Evolutionary conservation across 2,888 invertebrate species (phyloP), one percentile per base, ranked within the genome.

Genomic region (Nezara viridula): DNA sequence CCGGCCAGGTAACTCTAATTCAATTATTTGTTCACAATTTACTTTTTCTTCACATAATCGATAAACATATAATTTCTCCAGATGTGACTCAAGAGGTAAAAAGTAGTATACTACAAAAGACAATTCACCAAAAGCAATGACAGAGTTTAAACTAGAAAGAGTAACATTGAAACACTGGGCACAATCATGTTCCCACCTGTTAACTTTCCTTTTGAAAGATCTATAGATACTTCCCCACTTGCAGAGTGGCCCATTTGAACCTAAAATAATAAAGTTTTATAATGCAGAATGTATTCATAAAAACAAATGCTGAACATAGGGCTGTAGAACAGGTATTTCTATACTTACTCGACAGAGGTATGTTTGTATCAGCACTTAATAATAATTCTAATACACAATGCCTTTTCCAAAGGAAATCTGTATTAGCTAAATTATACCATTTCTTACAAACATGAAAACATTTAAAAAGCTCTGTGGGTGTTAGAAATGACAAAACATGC

Each of bases 391-490:
- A 81, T 40, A 81, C 27, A 81, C 88, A 88, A 88, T 88, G 88
- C 66, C 88, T 88, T 49, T 55, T 88, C 88, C 88, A 88, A 73
- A 88, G 73, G 49, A 47, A 88, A 73, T 88, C 88, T 16, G 88
- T 88, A 73, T 73, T 88, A 37, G 88, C 44, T 73, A 88, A 88
- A 44, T 88, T 66, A 55, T 73, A 49, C 88, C 88, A 88, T 73
- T 60, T 73, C 32, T 88, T 88, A 55, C 60, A 88, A 27, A 88
- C 88, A 73, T 66, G 10, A 73, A 73, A 88, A n/a, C 88, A 88
- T 40, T 66, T 73, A 47, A 88, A 27, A 88, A 88, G 88, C 24
- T 88, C 88, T 16, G 16, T 6, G n/a, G 88, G 66, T 27, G 44
- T 60, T 73, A 88, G 37, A 66, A 88, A 88, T 44, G 88, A 88